These are phyloP conservation scores for Allygus modestus DNA, from an alignment of 2,888 invertebrate species.

Conservation along the genomic window DNA sequence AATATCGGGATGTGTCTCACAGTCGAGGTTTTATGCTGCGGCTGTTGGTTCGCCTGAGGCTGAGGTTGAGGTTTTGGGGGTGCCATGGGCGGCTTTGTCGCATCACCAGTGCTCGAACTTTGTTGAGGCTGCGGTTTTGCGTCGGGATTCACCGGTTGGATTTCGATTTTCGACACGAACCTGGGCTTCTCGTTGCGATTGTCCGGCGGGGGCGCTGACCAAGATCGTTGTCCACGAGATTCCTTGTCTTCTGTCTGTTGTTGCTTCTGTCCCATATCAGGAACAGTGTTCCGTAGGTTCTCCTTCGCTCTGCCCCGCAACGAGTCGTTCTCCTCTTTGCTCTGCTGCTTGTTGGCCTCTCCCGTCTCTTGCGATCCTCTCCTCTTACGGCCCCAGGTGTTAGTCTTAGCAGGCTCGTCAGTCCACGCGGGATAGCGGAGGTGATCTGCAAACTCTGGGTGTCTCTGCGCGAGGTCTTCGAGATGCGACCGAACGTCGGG, in stretches of 20 bases:
- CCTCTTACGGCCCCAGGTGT: constrained; percentile 61
- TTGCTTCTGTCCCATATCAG: constrained; percentile 80
- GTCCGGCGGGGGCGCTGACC: constrained; percentile 88
- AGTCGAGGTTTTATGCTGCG: constrained; percentile 71
- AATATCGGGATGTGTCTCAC: constrained; percentile 93
- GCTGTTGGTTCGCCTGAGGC: constrained; percentile 66
- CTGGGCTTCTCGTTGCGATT: constrained; percentile 73
- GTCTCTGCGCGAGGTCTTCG: constrained; percentile 84
- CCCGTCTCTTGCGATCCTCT: constrained; percentile 51
- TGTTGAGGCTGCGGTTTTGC: constrained; percentile 68
- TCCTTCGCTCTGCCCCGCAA: constrained; percentile 68
- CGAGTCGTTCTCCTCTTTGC: constrained; percentile 72
- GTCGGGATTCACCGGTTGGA: constrained; percentile 72
- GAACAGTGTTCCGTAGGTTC: constrained; percentile 84
- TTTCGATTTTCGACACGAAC: constrained; percentile 71
- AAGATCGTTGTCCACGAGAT: constrained; percentile 82
- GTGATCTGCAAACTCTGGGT: constrained; percentile 86
- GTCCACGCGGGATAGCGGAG: constrained; percentile 74
- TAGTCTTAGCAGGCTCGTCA: constrained; percentile 33
- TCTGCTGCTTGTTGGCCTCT: constrained; percentile 69
- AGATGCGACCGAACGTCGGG: constrained; percentile 76
- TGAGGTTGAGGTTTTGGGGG: constrained; percentile 72
- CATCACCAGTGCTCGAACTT: constrained; percentile 69
- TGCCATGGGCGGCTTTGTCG: constrained; percentile 74
- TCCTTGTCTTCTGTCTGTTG: constrained; percentile 77